phyloP scores from a whole-genome alignment of 2,888 invertebrate species.

The Zygaena filipendulae region DNA sequence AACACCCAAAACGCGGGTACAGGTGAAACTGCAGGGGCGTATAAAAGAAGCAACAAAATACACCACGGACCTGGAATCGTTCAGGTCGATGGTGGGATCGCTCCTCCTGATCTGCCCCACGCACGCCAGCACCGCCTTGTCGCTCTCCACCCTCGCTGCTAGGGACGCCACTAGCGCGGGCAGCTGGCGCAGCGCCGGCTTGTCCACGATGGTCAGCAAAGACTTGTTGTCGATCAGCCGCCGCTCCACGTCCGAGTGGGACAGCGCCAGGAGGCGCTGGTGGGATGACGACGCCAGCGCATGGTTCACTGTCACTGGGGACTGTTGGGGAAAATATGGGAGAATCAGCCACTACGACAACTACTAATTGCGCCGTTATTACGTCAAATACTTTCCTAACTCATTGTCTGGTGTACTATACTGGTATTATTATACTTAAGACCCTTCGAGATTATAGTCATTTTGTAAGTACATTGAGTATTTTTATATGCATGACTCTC shows the following conservation, averaged over 20 bases:
- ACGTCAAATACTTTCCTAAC: too few species aligned
- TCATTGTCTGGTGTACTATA: too few species aligned
- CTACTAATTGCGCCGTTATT: too few species aligned
- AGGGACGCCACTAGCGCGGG: constrained; percentile 74
- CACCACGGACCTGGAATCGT: too few species aligned
- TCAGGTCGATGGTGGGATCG: constrained; percentile 69
- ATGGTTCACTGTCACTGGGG: constrained; percentile 67
- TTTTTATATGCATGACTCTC: too few species aligned
- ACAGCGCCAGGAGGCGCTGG: constrained; percentile 86
- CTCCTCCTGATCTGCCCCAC: constrained; percentile 75
- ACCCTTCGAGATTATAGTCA: too few species aligned
- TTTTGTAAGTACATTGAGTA: too few species aligned
- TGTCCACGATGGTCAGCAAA: constrained; percentile 84
- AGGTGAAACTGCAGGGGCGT: too few species aligned
- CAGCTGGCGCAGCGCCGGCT: constrained; percentile 82
- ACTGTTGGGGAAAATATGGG: constrained; percentile 26
- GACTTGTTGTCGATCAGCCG: constrained; percentile 93
- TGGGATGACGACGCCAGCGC: constrained; percentile 89
- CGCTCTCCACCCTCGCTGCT: constrained; percentile 85
- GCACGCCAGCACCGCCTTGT: constrained; percentile 86
- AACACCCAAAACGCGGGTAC: too few species aligned
- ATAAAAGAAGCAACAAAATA: too few species aligned
- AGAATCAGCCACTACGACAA: too few species aligned
- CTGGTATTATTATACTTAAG: too few species aligned
- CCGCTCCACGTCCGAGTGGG: constrained; percentile 88